Conservation (phyloP, 2,797 vertebrate species). For the Odontamblyopus lacepedii region DNA sequence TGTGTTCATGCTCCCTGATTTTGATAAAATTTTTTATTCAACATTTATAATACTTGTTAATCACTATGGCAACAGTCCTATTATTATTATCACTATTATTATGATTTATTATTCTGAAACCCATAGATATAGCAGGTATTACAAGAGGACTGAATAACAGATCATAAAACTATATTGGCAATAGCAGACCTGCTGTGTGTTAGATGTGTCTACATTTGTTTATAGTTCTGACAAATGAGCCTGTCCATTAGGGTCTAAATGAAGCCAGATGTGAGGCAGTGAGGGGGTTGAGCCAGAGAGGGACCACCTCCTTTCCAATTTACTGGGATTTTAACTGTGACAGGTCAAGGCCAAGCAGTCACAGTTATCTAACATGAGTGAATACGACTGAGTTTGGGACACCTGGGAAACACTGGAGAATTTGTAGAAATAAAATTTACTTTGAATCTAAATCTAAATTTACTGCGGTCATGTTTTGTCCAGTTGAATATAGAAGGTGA, state of each 20-base stretch:
- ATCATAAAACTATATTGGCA: background rate
- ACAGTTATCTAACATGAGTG: background rate
- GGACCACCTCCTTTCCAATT: slow-evolving; percentile 4
- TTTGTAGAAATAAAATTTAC: background rate
- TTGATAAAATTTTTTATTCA: too few species aligned
- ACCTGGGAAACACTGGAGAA: background rate
- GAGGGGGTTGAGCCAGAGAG: slow-evolving; percentile 28
- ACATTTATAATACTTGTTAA: too few species aligned
- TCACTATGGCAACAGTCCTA: too few species aligned
- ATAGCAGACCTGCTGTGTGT: background rate
- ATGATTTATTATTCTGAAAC: too few species aligned
- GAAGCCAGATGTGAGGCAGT: slow-evolving; percentile 54
- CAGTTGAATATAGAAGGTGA: slow-evolving; percentile 13
- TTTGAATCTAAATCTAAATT: background rate
- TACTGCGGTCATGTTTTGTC: slow-evolving; percentile 18
- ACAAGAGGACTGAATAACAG: background rate
- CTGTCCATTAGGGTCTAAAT: slow-evolving; percentile 49
- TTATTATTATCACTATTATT: too few species aligned
- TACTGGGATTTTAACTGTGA: background rate
- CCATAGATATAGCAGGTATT: too few species aligned
- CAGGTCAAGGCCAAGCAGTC: slow-evolving; percentile 1
- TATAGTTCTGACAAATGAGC: slow-evolving; percentile 48
- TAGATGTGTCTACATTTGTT: slow-evolving; percentile 25
- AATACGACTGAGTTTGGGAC: background rate
- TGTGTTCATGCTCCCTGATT: too few species aligned